These are phyloP conservation scores for Otus scops DNA, from an alignment of 2,797 vertebrate genomes.

Conservation along the genomic window DNA sequence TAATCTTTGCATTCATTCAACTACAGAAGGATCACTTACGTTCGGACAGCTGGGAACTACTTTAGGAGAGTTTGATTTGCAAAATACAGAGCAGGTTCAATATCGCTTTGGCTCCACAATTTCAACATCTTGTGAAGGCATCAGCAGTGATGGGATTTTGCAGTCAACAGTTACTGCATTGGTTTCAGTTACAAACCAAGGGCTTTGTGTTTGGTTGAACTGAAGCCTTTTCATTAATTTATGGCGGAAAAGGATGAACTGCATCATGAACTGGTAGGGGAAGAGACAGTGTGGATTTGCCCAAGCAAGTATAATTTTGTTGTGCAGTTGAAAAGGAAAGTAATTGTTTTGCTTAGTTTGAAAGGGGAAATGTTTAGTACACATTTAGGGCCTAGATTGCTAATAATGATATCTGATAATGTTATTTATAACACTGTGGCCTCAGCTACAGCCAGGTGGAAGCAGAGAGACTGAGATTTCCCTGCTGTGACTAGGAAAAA, in stretches of 20 bases:
- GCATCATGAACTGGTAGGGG: not conserved
- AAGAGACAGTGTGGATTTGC: not conserved
- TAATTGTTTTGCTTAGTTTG: not conserved
- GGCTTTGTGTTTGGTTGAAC: not conserved
- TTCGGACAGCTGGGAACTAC: not conserved
- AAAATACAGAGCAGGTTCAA: not conserved
- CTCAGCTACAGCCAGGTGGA: not conserved
- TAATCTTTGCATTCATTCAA: not conserved
- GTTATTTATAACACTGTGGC: not conserved
- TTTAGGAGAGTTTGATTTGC: not conserved
- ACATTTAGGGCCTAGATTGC: not conserved
- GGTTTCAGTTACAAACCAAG: not conserved
- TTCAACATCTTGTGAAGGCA: not conserved
- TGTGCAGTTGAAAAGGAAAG: not conserved
- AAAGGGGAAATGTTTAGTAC: not conserved
- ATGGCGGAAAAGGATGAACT: not conserved
- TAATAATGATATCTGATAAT: not conserved
- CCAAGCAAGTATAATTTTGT: not conserved
- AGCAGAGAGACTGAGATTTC: not conserved
- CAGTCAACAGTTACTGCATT: not conserved
- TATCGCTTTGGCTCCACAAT: not conserved
- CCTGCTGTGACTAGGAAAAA: not conserved
- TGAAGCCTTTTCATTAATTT: not conserved
- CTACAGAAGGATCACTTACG: not conserved
- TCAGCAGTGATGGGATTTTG: not conserved